These are phyloP conservation scores for Heliconius ethilla DNA, from an alignment of 2,888 invertebrate genomes.

Conservation along the genomic window DNA sequence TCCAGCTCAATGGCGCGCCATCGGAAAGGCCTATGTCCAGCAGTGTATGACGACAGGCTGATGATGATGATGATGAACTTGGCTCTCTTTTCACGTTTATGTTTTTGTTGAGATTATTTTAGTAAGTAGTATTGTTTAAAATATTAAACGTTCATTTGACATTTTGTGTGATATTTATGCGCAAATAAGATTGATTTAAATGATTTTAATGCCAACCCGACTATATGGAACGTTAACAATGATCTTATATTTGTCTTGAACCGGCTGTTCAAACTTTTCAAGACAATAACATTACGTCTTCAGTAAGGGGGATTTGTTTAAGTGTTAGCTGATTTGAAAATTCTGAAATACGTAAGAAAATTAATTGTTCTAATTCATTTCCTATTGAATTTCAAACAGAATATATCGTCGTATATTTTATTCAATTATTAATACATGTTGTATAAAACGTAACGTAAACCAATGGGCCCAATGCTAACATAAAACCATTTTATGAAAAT, in stretches of 20 bases:
- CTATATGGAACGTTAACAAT: slow-evolving; percentile 35
- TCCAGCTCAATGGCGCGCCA: no score
- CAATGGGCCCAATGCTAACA: no score
- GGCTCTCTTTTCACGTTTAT: no score
- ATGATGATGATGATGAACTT: no score
- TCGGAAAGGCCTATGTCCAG: no score
- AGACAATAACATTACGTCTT: slow-evolving; percentile 38
- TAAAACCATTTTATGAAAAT: background rate
- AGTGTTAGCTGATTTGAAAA: slow-evolving; percentile 8
- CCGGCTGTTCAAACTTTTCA: slow-evolving; percentile 42
- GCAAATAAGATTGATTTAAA: slow-evolving; percentile 29
- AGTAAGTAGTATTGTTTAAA: background rate
- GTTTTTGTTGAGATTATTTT: no score
- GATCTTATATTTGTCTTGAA: slow-evolving; percentile 44
- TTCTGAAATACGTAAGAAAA: slow-evolving; percentile 5
- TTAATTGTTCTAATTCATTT: background rate
- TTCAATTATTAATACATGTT: no score
- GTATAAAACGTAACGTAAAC: no score
- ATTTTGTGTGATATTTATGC: slow-evolving; percentile 20
- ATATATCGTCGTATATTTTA: no score
- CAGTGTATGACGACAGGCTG: no score
- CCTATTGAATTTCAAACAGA: no score
- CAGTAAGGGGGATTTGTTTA: slow-evolving; percentile 46
- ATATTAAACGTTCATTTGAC: slow-evolving; percentile 5
- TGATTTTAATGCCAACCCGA: slow-evolving; percentile 16